Conservation (phyloP, 2,113 vertebrate genomes). For the Anser brachyrhynchus region DNA sequence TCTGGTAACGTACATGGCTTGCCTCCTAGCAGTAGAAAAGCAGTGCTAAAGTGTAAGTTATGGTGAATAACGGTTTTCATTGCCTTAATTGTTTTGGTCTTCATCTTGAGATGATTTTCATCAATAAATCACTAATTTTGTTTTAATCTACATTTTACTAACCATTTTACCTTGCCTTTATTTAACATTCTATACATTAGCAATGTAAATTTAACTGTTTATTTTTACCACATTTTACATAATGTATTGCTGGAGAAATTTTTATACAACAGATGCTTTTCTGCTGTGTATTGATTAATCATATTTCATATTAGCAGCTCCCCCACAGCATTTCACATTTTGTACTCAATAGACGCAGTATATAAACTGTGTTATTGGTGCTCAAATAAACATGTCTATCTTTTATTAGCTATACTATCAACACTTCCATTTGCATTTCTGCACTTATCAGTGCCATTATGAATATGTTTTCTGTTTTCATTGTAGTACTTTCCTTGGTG, state of each 20-base stretch:
- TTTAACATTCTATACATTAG: neutral
- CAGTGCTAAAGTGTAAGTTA: slow-evolving; percentile 2
- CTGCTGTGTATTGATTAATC: slow-evolving; percentile 27
- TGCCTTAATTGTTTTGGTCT: neutral
- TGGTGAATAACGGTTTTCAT: neutral
- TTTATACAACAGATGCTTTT: neutral
- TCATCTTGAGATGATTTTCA: neutral
- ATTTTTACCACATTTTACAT: neutral
- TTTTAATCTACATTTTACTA: neutral
- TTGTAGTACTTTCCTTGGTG: neutral
- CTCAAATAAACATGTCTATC: neutral
- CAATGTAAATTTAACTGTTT: neutral
- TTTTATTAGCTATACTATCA: neutral
- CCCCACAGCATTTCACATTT: slow-evolving; percentile 8
- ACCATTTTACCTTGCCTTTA: neutral
- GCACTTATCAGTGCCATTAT: neutral
- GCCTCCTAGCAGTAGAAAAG: neutral
- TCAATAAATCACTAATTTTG: neutral
- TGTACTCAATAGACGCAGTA: neutral
- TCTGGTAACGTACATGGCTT: neutral
- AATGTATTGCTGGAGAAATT: neutral
- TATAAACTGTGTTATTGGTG: neutral
- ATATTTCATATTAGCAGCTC: neutral
- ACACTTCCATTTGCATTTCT: neutral
- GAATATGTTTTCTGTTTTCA: neutral